Evolutionary conservation across 2,113 vertebrate species (phyloP), one percentile per base, ranked within the genome.

Genomic region (Rhinichthys klamathensis): DNA sequence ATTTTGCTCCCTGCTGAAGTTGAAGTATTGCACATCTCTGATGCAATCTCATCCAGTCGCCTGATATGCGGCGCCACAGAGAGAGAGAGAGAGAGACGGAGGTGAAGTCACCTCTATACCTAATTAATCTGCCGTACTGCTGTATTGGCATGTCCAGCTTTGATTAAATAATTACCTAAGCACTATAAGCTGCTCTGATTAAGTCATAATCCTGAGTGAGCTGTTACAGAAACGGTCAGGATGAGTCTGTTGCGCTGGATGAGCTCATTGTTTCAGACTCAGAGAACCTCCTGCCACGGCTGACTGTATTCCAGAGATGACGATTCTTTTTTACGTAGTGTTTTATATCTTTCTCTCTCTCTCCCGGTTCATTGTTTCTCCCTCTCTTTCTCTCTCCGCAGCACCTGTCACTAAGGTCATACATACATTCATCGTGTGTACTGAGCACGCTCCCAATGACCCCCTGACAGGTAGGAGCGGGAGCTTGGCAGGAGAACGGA

Each of bases 81-180:
- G 25, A 38, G 65, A 87, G 81, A 86, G 80, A 85, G 85, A 85
- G 70, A 79, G 87, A 75, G 46, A 56, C 15, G 27, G 69, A 91
- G 90, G 88, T 90, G 80, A 90, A 91, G 89, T 90, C 92, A 90
- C 89, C 89, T 89, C 86, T 56, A 91, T 87, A 92, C 85, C 88
- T 90, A 93, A 93, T 94, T 92, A 94, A 93, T 94, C 93, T 92
- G 90, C 86, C 90, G 89, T 91, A 91, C 77, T 89, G 90, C 93
- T 91, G 90, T 93, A 93, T 92, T 94, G 92, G 93, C 92, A 92
- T 82, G 88, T 93, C 91, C 92, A 88, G 89, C 90, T 83, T 92
- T 93, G 93, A 94, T 93, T 94, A 92, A 93, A 94, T 93, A 94
- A 94, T 94, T 93, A 94, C 89, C 92, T 91, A 89, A 94, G 90